Conservation (phyloP, 2,888 invertebrate species). For the Lasiommata megera region DNA sequence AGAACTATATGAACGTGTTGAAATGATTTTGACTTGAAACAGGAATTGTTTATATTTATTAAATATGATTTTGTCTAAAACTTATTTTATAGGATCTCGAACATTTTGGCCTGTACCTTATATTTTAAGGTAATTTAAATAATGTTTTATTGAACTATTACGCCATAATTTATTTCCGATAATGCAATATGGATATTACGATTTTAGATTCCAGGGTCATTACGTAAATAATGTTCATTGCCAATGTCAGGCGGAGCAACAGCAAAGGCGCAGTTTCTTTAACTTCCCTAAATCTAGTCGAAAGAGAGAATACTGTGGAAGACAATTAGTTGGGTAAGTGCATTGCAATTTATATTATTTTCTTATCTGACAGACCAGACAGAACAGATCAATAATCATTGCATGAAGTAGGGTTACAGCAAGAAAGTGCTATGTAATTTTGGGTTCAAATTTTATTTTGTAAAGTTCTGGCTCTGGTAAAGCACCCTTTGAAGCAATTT, state of each 20-base stretch:
- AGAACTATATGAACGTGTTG: neutral
- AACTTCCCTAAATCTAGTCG: conserved; percentile 62
- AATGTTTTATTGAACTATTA: neutral
- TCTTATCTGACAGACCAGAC: too few relatives aligned
- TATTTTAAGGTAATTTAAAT: conserved; percentile 18
- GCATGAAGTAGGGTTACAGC: too few relatives aligned
- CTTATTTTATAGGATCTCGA: conserved; percentile 12
- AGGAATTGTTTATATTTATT: neutral
- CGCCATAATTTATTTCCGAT: neutral
- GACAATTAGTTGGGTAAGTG: conserved; percentile 88
- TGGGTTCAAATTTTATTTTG: too few relatives aligned
- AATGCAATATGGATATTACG: neutral
- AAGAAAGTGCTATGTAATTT: too few relatives aligned
- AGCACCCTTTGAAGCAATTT: too few relatives aligned
- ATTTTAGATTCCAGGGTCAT: conserved; percentile 75
- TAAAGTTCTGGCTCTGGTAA: too few relatives aligned
- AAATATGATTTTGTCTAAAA: conserved; percentile 26
- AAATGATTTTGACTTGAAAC: neutral
- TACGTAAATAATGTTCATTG: conserved; percentile 64
- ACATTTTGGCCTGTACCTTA: conserved; percentile 5
- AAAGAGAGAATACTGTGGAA: conserved; percentile 85
- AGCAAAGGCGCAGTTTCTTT: conserved; percentile 57
- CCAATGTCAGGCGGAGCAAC: conserved; percentile 57
- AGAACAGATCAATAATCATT: too few relatives aligned
- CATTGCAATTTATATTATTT: too few relatives aligned